Evolutionary conservation across 2,888 invertebrate species (phyloP).

Genomic region (Lasioglossum pauxillum): DNA sequence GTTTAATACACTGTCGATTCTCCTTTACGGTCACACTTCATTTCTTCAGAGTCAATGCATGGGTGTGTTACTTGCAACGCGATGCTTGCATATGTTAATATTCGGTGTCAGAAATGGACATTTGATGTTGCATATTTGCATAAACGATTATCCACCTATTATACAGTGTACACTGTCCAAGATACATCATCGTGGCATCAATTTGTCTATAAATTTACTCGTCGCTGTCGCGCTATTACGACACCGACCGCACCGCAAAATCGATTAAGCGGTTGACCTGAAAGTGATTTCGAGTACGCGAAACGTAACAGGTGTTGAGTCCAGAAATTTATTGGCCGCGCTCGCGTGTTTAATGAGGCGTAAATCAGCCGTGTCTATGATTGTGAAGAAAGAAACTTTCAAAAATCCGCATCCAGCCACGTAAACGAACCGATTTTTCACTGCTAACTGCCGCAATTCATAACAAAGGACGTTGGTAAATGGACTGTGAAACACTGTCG

Average conservation of each 20-base stretch:
- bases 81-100: not conserved
- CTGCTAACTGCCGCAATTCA: not conserved
- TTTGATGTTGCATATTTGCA: not conserved
- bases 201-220: not conserved
- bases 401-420: not conserved
- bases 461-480: not conserved
- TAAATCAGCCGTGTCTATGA: constrained; percentile 27
- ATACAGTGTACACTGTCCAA: not conserved
- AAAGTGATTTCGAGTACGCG: constrained; percentile 30
- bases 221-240: constrained; percentile 5
- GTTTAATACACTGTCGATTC: not conserved
- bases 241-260: constrained; percentile 4
- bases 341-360: constrained; percentile 27
- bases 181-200: not conserved
- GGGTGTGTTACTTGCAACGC: not conserved
- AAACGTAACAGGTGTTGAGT: constrained; percentile 40
- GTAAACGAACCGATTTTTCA: constrained; percentile 17
- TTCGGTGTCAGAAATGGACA: not conserved
- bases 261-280: constrained; percentile 30
- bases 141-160: not conserved
- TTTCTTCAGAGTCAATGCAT: not conserved
- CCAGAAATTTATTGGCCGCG: constrained; percentile 26
- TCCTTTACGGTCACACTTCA: not conserved
- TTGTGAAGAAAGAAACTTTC: constrained; percentile 12
- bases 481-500: not conserved